Percentiles rank a stretch among this genome's conserved stretches.
Conservation (phyloP, 30 jellyfish, hydroid and myxozoan genomes). For the Aurelia aurita region DNA sequence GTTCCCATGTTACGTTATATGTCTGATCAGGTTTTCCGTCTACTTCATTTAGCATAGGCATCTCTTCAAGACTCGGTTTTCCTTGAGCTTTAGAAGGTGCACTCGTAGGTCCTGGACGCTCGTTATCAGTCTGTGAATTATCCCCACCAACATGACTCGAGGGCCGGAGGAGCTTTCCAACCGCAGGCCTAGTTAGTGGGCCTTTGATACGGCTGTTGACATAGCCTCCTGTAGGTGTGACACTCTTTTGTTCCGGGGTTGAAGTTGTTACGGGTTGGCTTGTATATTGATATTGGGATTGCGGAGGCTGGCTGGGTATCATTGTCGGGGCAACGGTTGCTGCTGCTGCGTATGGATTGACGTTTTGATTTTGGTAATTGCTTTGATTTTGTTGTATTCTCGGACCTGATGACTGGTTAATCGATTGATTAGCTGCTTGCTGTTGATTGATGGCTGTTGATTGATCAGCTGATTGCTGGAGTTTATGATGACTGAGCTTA, state of each 20-base stretch:
- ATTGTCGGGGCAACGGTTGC: slow-evolving; percentile 45
- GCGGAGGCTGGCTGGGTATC: background rate
- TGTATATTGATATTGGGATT: slow-evolving; percentile 20
- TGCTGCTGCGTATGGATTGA: background rate
- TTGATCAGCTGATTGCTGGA: background rate
- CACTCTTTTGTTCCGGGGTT: slow-evolving; percentile 62
- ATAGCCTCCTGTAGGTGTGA: slow-evolving; percentile 47
- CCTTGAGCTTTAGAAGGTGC: slow-evolving; percentile 32
- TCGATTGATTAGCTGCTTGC: background rate
- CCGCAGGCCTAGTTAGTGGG: slow-evolving; percentile 68
- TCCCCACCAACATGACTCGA: background rate
- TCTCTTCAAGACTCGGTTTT: slow-evolving; percentile 38
- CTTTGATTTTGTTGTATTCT: too few relatives aligned
- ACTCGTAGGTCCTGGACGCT: slow-evolving; percentile 4
- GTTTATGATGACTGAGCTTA: slow-evolving; percentile 6
- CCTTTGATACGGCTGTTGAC: slow-evolving; percentile 44
- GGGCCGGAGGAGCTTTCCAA: slow-evolving; percentile 19
- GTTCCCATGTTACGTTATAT: slow-evolving; percentile 46
- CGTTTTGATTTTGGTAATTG: background rate
- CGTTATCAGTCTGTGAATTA: background rate
- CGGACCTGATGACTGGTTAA: too few relatives aligned
- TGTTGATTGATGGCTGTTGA: background rate
- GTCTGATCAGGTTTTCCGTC: slow-evolving; percentile 23
- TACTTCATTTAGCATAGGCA: slow-evolving; percentile 24
- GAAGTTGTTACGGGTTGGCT: slow-evolving; percentile 30